Percentiles rank a stretch among this genome's conserved stretches.
Evolutionary conservation across 2,888 invertebrate genomes (phyloP).

Genomic region (Tenthredo livida): DNA sequence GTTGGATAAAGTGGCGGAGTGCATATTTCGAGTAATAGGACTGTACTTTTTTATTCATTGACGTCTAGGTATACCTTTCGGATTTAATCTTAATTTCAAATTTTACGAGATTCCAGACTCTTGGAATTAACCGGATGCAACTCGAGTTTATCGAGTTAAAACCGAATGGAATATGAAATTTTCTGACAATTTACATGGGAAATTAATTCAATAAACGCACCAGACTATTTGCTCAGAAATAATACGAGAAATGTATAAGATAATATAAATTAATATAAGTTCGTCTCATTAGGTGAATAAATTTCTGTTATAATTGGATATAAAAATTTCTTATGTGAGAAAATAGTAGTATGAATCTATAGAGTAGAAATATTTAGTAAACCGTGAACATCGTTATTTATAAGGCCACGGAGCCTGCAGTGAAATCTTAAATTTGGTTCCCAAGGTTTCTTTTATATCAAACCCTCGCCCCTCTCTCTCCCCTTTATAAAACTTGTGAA

Average conservation of each 20-base stretch:
- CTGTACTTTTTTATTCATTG: background rate
- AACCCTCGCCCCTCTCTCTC: constrained; percentile 64
- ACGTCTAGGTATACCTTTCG: background rate
- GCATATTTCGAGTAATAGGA: background rate
- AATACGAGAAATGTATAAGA: background rate
- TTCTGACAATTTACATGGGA: background rate
- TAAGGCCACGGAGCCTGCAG: constrained; percentile 70
- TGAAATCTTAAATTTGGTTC: constrained; percentile 76
- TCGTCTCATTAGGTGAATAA: background rate
- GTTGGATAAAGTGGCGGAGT: background rate
- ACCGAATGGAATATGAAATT: background rate
- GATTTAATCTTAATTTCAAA: constrained; percentile 6
- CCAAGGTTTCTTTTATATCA: constrained; percentile 75
- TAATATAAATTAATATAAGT: background rate
- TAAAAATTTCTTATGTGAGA: constrained; percentile 25
- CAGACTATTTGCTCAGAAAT: background rate
- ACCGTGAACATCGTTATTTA: constrained; percentile 6
- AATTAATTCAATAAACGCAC: constrained; percentile 12
- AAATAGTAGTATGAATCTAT: background rate
- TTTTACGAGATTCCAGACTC: constrained; percentile 3
- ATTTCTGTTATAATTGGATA: background rate
- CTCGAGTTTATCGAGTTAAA: background rate
- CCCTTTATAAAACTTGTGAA: constrained; percentile 63
- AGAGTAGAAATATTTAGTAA: background rate
- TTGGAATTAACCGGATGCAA: constrained; percentile 1